Conservation (phyloP, 2,888 invertebrate species). For the Lepas anatifera region DNA sequence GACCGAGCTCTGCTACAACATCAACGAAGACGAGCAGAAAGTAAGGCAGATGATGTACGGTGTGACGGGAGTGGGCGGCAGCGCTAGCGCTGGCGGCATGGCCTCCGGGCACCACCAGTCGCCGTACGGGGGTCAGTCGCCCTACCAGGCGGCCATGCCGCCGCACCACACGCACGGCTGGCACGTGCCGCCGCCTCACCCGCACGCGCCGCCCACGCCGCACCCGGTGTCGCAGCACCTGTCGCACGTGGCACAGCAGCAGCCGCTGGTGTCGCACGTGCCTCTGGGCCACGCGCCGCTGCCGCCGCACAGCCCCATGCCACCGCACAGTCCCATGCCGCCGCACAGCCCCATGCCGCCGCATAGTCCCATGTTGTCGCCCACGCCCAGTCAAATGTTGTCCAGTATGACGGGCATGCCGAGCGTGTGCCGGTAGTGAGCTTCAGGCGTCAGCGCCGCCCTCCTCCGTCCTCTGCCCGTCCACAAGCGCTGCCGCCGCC, state of each 20-base stretch:
- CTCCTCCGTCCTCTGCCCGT: not conserved
- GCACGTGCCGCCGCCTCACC: conserved; percentile 26
- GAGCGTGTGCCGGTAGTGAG: conserved; percentile 1
- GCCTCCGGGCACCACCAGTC: conserved; percentile 44
- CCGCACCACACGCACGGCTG: conserved; percentile 43
- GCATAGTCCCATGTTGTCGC: not conserved
- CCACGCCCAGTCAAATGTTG: not conserved
- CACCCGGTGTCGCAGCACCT: conserved; percentile 11
- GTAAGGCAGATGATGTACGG: conserved; percentile 91
- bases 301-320: conserved; percentile 23
- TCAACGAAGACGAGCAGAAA: conserved; percentile 86
- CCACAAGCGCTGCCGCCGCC: not conserved
- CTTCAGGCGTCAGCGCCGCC: not conserved
- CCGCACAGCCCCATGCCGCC: conserved; percentile 23
- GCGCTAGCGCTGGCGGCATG: conserved; percentile 42
- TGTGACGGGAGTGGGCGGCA: no score
- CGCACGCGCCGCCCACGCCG: conserved; percentile 5
- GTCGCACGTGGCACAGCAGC: conserved; percentile 9
- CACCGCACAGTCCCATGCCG: conserved; percentile 24
- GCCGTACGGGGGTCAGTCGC: conserved; percentile 34
- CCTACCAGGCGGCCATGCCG: conserved; percentile 30
- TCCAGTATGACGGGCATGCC: not conserved
- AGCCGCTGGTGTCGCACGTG: conserved; percentile 15
- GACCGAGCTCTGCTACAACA: conserved; percentile 81
- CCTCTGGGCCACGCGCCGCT: conserved; percentile 22